Evolutionary conservation across 2,113 vertebrate species (phyloP).

Genomic region (Hydropotes inermis): DNA sequence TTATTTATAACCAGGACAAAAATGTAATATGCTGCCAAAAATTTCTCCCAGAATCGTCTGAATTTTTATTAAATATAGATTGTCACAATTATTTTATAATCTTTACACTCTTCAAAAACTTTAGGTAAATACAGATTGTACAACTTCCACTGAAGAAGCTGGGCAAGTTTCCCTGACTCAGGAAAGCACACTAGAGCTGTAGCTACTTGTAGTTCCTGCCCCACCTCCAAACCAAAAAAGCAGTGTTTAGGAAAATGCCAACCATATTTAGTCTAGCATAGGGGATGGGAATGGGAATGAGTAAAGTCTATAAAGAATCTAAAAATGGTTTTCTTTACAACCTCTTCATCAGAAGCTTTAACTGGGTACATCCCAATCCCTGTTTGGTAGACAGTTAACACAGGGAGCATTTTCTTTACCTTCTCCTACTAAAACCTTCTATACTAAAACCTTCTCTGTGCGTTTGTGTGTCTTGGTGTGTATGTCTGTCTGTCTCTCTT

Average conservation of each 20-base stretch:
- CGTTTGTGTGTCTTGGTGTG: neutral
- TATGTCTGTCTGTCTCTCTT: neutral
- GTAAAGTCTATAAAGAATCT: conserved; percentile 22
- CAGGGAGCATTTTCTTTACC: neutral
- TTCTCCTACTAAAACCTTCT: neutral
- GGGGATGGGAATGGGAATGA: neutral
- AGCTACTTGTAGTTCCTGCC: neutral
- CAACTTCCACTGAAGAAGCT: conserved; percentile 25
- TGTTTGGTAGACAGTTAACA: neutral
- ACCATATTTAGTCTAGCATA: neutral
- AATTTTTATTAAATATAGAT: conserved; percentile 38
- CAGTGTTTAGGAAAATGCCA: conserved; percentile 39
- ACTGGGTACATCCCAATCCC: neutral
- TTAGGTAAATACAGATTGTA: neutral
- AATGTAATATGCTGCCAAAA: neutral
- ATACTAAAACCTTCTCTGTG: neutral
- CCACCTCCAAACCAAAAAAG: conserved; percentile 23
- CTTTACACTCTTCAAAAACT: conserved; percentile 20
- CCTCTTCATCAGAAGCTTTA: conserved; percentile 15
- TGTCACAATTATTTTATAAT: conserved; percentile 25
- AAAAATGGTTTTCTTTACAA: conserved; percentile 40
- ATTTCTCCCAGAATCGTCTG: neutral
- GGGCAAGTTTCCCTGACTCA: conserved; percentile 23
- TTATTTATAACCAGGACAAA: conserved; percentile 46
- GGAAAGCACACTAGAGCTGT: neutral